Conservation (phyloP, 2,888 invertebrate genomes). For the Sinhomidia bicolor region DNA sequence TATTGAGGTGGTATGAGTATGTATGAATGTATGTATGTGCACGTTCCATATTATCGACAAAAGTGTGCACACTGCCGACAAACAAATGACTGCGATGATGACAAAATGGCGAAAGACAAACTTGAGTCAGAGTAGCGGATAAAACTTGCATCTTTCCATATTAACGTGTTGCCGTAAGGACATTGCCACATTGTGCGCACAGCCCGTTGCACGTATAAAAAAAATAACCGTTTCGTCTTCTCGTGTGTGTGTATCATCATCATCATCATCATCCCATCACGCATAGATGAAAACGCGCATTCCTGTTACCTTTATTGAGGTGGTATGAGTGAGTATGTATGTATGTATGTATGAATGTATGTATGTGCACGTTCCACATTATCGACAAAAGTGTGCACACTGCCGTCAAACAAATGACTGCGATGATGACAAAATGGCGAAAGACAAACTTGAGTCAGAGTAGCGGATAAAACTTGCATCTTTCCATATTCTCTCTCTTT, state of each 20-base stretch:
- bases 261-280: neutral
- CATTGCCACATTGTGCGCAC: conserved; percentile 34
- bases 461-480: neutral
- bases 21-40: neutral
- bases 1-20: conserved; percentile 9
- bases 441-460: too few relatives aligned
- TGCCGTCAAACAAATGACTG: too few relatives aligned
- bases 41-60: too few relatives aligned
- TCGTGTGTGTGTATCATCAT: neutral
- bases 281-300: conserved; percentile 7
- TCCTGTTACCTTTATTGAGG: conserved; percentile 14
- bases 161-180: conserved; percentile 17
- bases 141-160: too few relatives aligned
- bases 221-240: conserved; percentile 27
- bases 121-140: too few relatives aligned
- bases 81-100: neutral
- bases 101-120: neutral
- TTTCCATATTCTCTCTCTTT: conserved; percentile 9
- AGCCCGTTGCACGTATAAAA: neutral
- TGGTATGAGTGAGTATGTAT: too few relatives aligned
- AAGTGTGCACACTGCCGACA: too few relatives aligned
- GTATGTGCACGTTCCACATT: neutral
- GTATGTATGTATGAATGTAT: neutral
- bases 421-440: neutral
- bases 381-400: too few relatives aligned